Evolutionary conservation across 2,797 vertebrate species (phyloP), one percentile per base, ranked within the genome.

Genomic region (Melanogrammus aeglefinus): DNA sequence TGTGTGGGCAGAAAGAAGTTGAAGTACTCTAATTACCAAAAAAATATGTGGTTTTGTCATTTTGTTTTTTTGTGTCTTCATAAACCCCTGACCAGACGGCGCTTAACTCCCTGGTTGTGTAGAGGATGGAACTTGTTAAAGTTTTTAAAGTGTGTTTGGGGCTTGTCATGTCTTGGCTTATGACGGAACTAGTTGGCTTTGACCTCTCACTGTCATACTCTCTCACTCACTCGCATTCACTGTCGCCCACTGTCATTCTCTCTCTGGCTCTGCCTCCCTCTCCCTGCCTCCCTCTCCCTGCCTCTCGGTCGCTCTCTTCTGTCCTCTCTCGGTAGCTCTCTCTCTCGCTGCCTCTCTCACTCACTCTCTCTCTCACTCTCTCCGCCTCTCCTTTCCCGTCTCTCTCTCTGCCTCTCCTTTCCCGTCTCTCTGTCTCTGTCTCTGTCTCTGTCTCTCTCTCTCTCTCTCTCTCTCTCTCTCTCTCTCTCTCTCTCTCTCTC

Each of bases 21-120:
- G 36, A 36, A 6, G 36, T 36, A 36, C 5, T 6, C 36, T 36
- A 36, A 36, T 36, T 36, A 36, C 4, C 4, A 1, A 36, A 36
- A 36, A 36, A 36, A 35, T 44, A 79, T 80, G 86, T 85, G 88
- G 89, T 89, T 86, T 21, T 1, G 66, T n/a, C 6, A 27, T 88
- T 84, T 41, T 51, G 71, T 75, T 73, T 41, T 70, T 86, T 90
- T 31, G 31, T 31, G 87, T 91, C 87, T 89, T 86, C 77, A 73
- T 18, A 80, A 90, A 88, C 91, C 93, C 90, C 72, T 84, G 88
- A 85, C 85, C 86, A 88, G 83, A 83, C 85, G 84, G 86, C 87
- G 88, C 4, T 36, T 0, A 89, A 88, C 80, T 81, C 76, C 27
- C 84, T 82, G 86, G 88, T 88, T 44, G 87, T 86, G 83, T 90